Evolutionary conservation across 2,888 invertebrate genomes (phyloP).

Genomic region (Campopleginae sp.): DNA sequence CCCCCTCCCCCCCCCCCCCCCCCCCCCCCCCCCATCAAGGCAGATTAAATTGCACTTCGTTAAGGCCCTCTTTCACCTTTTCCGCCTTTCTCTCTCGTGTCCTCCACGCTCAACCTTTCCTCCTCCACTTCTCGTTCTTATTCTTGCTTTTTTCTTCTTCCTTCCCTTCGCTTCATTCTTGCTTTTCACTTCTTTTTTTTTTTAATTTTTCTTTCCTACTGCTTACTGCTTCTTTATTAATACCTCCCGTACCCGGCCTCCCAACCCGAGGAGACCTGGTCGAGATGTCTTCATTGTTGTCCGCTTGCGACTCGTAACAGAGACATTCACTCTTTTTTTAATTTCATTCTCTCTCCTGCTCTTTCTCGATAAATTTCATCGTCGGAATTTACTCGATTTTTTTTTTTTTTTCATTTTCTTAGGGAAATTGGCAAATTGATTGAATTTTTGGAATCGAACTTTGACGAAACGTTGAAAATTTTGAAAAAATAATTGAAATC

Average conservation of each 20-base stretch:
- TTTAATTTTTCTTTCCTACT: slow-evolving; percentile 19
- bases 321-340: slow-evolving; percentile 39
- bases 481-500: too few relatives aligned
- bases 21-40: slow-evolving; percentile 66
- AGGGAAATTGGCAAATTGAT: background rate
- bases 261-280: background rate
- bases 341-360: background rate
- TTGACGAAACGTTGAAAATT: background rate
- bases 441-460: background rate
- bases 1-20: too few relatives aligned
- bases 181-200: slow-evolving; percentile 11
- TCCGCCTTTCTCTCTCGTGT: slow-evolving; percentile 40
- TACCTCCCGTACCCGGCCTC: slow-evolving; percentile 22
- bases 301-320: slow-evolving; percentile 29
- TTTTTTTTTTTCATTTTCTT: background rate
- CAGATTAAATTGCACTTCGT: slow-evolving; percentile 73
- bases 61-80: slow-evolving; percentile 71
- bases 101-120: background rate
- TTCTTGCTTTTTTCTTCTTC: slow-evolving; percentile 12
- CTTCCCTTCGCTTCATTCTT: slow-evolving; percentile 4
- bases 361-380: background rate
- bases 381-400: background rate
- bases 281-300: slow-evolving; percentile 31
- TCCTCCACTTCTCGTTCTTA: slow-evolving; percentile 16
- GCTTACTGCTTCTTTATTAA: slow-evolving; percentile 54